Base-by-base conservation (phyloP, 2,888 invertebrate genomes). In the Drosophila limbata region DNA sequence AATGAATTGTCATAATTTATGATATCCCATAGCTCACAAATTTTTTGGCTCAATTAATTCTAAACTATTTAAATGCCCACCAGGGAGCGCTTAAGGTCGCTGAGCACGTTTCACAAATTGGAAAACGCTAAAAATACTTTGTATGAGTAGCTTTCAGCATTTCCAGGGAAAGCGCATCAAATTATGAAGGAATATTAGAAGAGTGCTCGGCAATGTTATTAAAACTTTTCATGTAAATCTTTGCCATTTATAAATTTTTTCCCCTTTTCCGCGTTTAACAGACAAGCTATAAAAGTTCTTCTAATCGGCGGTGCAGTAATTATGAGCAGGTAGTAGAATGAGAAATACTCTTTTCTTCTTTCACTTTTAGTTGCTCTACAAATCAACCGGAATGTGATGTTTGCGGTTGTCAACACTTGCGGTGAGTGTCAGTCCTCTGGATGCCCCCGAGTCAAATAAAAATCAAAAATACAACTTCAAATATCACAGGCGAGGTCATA, bases 401-500 rank as follows among this genome's bases (percentile, higher is more conserved):
- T 73, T 74, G 75, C 51, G 79, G 79, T 70, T 79, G 81, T 83
- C 81, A 82, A 73, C 70, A 73, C 48, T 76, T 57, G 56, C 35
- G 56, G 52, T 57, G 15, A 5, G 31, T 21, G 19, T 42, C 11
- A 47, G 45, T 62, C 44, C 59, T 50, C 48, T 40, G 11, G 17
- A 17, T 45, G 21, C 10, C 44, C 53, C 40, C 42, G 44, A 57
- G 25, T 33, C 19, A 57, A 39, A 51, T 53, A 48, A 59, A 72
- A 79, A 82, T 73, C 66, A 69, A 53, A 86, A 74, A 77, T 80
- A 80, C 66, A 68, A 63, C 84, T 80, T 85, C 57, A 83, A 77
- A 77, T 83, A 51, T 63, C 62, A 61, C 44, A 37, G 44, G 47
- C 42, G 19, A 31, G 59, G 76, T 66, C 79, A 70, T 82, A 82